Evolutionary conservation across 2,888 invertebrate species (phyloP).

Genomic region (Periphyllus acericola): DNA sequence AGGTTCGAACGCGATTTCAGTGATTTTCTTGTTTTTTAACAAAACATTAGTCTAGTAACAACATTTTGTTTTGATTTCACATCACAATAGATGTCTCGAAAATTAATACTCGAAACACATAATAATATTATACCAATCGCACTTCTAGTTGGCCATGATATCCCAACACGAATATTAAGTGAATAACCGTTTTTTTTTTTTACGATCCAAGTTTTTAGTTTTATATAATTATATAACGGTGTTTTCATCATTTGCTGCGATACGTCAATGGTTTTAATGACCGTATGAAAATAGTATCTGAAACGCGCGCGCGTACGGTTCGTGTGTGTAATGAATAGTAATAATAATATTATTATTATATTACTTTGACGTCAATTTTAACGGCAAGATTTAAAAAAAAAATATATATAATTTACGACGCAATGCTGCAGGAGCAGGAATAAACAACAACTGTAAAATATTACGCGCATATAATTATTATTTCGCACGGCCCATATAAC

Average conservation of each 20-base stretch:
- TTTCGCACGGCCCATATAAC: background rate
- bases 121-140: too few relatives aligned
- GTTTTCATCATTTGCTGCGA: background rate
- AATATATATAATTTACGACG: background rate
- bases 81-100: background rate
- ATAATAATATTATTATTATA: background rate
- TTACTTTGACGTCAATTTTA: background rate
- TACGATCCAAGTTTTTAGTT: background rate
- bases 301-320: background rate
- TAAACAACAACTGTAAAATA: background rate
- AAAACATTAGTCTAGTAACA: too few relatives aligned
- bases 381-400: background rate
- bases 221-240: background rate
- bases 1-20: too few relatives aligned
- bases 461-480: background rate
- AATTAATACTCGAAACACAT: background rate
- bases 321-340: background rate
- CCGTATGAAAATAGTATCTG: background rate
- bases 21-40: too few relatives aligned
- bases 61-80: background rate
- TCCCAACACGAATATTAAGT: background rate
- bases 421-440: background rate
- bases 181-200: background rate
- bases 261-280: background rate
- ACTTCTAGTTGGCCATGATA: background rate